Percentiles rank a stretch among this genome's conserved stretches.
These are phyloP conservation scores for Neogale vison DNA, from an alignment of 2,113 vertebrate species.

Conservation along the genomic window DNA sequence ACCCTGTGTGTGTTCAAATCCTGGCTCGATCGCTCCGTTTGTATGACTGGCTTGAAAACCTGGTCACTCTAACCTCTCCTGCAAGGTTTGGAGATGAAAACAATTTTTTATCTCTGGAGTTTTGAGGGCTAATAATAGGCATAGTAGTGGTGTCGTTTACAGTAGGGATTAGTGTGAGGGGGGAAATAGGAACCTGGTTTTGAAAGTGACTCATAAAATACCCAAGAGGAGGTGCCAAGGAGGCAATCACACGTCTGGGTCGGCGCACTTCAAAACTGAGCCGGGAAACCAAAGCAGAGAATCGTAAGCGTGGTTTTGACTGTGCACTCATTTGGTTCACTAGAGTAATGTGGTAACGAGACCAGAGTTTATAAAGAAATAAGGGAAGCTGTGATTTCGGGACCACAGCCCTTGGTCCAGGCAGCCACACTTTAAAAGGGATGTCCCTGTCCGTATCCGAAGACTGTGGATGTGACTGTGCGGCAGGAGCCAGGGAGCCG, in stretches of 20 bases:
- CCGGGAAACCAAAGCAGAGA: not conserved
- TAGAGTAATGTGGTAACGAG: not conserved
- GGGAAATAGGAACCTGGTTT: not conserved
- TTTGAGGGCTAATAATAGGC: not conserved
- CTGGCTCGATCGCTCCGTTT: not conserved
- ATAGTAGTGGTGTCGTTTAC: not conserved
- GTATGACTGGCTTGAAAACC: not conserved
- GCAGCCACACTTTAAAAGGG: not conserved
- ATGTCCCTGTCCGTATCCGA: too few relatives aligned
- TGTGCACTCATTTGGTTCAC: not conserved
- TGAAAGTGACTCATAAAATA: not conserved
- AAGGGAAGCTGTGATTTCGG: not conserved
- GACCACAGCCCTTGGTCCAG: not conserved
- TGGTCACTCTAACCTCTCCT: not conserved
- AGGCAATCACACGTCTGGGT: not conserved
- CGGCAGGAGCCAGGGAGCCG: not conserved
- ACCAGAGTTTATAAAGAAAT: not conserved
- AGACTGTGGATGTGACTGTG: not conserved
- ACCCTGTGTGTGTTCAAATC: not conserved
- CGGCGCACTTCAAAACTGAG: not conserved
- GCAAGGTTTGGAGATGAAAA: not conserved
- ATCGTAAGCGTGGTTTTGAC: not conserved
- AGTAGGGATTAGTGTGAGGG: not conserved
- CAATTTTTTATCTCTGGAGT: not conserved
- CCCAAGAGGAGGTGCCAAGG: not conserved